phyloP scores from a whole-genome alignment of 2,797 vertebrate species.

The Platyrinchus mystaceus region DNA sequence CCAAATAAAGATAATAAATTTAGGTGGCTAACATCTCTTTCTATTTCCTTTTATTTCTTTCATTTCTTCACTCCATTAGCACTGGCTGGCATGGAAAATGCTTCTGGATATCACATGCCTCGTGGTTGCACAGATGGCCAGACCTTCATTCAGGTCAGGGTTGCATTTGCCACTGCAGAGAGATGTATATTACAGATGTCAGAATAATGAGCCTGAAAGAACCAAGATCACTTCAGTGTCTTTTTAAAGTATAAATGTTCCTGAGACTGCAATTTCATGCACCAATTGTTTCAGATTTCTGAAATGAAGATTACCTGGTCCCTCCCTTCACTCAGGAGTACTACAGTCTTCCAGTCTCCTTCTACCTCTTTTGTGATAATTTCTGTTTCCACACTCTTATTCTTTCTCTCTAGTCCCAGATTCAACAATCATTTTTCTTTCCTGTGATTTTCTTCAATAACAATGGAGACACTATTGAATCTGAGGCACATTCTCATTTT shows the following conservation, averaged over 20 bases:
- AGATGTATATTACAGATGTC: neutral
- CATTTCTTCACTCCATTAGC: neutral
- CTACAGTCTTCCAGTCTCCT: neutral
- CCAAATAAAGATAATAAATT: neutral
- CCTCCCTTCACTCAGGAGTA: neutral
- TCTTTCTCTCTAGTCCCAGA: neutral
- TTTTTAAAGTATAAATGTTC: neutral
- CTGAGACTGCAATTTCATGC: constrained; percentile 30
- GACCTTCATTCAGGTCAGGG: neutral
- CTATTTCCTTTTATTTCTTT: neutral
- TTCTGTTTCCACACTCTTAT: neutral
- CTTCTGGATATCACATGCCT: neutral
- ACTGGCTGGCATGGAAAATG: neutral
- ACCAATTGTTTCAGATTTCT: constrained; percentile 24
- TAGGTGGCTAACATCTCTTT: neutral
- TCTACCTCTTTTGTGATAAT: neutral
- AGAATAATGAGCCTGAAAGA: constrained; percentile 25
- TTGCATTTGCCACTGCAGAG: neutral
- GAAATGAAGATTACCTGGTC: neutral
- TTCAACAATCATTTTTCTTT: neutral
- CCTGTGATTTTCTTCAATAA: neutral
- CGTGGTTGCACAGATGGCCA: neutral
- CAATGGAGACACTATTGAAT: neutral
- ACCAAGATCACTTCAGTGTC: neutral
- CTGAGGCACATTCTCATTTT: neutral